Evolutionary conservation across 2,113 vertebrate genomes (phyloP), one percentile per base, ranked within the genome.

Genomic region (Phoenicopterus ruber): DNA sequence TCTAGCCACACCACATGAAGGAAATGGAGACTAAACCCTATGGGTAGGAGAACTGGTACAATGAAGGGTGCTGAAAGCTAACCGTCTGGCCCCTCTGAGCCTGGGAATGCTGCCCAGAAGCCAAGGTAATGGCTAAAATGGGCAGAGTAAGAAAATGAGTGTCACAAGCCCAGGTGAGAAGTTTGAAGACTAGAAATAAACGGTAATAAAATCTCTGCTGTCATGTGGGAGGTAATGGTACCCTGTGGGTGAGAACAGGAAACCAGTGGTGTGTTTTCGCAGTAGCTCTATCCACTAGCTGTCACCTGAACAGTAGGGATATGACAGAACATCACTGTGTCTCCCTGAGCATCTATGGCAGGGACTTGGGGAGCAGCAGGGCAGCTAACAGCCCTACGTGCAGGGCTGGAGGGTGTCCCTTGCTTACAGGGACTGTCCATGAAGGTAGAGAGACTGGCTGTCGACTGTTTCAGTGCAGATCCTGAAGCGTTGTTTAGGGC

Each of bases 381-480:
- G 55, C 38, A 42, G 40, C 40, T 9, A 4, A 29, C n/a, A 42
- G 31, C 34, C 42, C 25, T 10, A 1, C 6, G 1, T 1, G 0
- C 31, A 5, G 21, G 1, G 22, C 22, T 78, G 67, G 66, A 32
- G 52, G 17, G 5, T 18, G 69, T 49, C 46, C 32, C 4, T 8
- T 22, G 47, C 15, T 28, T 34, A 7, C 34, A 38, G 57, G 40
- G 44, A 13, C 50, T 52, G 36, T 7, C 58, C 6, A 0, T 11
- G 31, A 20, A 4, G 24, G 28, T 34, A 38, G 32, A 38, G 32
- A 26, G 29, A 55, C n/a, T 31, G 32, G 20, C 69, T 36, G 29
- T 6, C 3, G 0, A n/a, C 65, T 26, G 8, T 17, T 31, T 6
- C 11, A 2, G 49, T 4, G 17, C 50, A 16, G 20, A 16, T 32